Conservation (phyloP, 2,888 invertebrate species). For the Drosophila conformis region DNA sequence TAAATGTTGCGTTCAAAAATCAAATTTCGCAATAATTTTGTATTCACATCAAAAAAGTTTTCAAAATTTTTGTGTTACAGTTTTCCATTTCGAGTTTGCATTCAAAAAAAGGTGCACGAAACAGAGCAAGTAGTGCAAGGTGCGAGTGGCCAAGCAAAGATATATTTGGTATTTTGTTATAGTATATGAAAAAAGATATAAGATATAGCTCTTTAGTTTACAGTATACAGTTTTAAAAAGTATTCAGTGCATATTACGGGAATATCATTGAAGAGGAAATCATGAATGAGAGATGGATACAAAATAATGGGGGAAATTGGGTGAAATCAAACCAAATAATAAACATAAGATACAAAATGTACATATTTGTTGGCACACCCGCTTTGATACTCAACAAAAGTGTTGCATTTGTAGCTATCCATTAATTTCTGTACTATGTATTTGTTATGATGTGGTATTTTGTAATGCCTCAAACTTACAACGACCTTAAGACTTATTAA, state of each 20-base stretch:
- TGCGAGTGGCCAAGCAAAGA: constrained; percentile 82
- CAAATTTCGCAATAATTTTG: constrained; percentile 78
- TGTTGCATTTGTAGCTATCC: constrained; percentile 26
- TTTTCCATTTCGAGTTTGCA: constrained; percentile 79
- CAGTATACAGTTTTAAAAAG: constrained; percentile 73
- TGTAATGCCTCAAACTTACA: constrained; percentile 44
- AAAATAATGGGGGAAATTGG: constrained; percentile 8
- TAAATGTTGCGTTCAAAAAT: constrained; percentile 81
- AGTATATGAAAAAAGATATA: constrained; percentile 80
- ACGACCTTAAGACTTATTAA: constrained; percentile 29
- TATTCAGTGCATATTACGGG: constrained; percentile 56
- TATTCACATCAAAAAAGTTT: constrained; percentile 80
- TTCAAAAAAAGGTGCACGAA: constrained; percentile 81
- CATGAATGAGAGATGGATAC: constrained; percentile 8
- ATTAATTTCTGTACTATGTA: constrained; percentile 4
- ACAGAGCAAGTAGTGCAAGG: constrained; percentile 81
- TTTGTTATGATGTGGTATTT: constrained; percentile 61
- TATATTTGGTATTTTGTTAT: constrained; percentile 64
- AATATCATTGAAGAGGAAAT: constrained; percentile 9
- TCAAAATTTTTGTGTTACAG: constrained; percentile 66
- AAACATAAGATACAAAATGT: constrained; percentile 67
- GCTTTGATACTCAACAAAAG: constrained; percentile 60
- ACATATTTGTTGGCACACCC: constrained; percentile 82
- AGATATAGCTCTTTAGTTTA: constrained; percentile 80
- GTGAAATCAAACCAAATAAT: constrained; percentile 8